These are phyloP conservation scores for Larimichthys crocea DNA, from an alignment of 2,113 vertebrate species.

Conservation along the genomic window DNA sequence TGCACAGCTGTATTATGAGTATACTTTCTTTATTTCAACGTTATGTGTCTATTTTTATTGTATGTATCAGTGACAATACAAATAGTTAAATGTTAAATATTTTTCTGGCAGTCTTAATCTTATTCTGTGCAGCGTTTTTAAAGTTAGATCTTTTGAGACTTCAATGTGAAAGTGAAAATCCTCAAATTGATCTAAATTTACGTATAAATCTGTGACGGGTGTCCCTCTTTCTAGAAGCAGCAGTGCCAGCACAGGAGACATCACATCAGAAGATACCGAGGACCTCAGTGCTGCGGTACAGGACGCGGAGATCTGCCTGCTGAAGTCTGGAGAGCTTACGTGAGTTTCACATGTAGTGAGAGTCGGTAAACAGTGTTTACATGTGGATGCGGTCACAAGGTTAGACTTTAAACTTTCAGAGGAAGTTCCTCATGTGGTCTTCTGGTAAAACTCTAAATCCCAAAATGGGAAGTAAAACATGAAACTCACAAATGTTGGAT, in stretches of 20 bases:
- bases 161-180: background rate
- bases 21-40: background rate
- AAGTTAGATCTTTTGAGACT: background rate
- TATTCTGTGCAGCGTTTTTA: background rate
- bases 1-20: background rate
- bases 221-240: constrained; percentile 79
- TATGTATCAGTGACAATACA: background rate
- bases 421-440: background rate
- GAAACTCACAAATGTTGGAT: constrained; percentile 10
- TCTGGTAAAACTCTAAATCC: background rate
- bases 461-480: constrained; percentile 46
- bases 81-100: too few relatives aligned
- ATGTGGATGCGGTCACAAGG: background rate
- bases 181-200: background rate
- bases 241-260: constrained; percentile 79
- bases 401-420: background rate
- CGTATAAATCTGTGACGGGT: background rate
- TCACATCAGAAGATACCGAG: constrained; percentile 86
- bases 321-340: constrained; percentile 95
- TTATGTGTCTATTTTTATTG: background rate
- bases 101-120: too few relatives aligned
- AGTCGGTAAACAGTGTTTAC: background rate
- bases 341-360: constrained; percentile 76
- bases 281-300: constrained; percentile 85
- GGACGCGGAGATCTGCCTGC: constrained; percentile 92